phyloP scores from a whole-genome alignment of 2,113 vertebrate species.

The Machaerirhynchus nigripectus region DNA sequence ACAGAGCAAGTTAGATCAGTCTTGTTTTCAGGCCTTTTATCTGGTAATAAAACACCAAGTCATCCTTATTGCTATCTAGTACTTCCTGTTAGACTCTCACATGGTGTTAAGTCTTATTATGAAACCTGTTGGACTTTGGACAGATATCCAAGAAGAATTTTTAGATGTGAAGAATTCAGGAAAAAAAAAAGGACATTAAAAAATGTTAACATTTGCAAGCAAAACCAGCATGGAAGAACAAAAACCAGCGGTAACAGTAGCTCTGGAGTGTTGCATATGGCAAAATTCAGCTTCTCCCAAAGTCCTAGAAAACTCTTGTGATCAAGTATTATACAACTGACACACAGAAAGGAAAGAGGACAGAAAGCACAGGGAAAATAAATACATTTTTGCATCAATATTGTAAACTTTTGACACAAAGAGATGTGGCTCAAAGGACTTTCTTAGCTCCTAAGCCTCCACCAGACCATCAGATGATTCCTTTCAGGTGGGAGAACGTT shows the following conservation, averaged over 20 bases:
- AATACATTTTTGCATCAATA: neutral
- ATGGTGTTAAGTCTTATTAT: neutral
- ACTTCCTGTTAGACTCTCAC: rapidly evolving
- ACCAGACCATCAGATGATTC: neutral
- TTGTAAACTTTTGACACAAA: neutral
- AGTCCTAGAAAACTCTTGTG: neutral
- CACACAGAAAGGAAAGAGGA: neutral
- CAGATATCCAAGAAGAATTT: neutral
- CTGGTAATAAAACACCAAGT: neutral
- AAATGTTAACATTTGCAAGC: neutral
- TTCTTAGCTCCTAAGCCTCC: neutral
- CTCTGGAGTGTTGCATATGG: neutral
- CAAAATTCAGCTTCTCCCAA: neutral
- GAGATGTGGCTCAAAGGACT: neutral
- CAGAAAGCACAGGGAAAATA: neutral
- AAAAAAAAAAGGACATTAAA: rapidly evolving
- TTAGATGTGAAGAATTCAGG: neutral
- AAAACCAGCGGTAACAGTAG: neutral
- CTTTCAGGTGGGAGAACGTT: neutral
- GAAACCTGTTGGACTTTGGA: neutral
- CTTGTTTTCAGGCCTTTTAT: neutral
- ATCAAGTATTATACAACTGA: neutral
- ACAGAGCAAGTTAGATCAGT: neutral
- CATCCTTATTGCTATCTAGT: neutral
- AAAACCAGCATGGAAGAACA: neutral